These are phyloP conservation scores for Lepidocyrtinus sp. DNA, from an alignment of 2,888 invertebrate genomes.

Conservation along the genomic window DNA sequence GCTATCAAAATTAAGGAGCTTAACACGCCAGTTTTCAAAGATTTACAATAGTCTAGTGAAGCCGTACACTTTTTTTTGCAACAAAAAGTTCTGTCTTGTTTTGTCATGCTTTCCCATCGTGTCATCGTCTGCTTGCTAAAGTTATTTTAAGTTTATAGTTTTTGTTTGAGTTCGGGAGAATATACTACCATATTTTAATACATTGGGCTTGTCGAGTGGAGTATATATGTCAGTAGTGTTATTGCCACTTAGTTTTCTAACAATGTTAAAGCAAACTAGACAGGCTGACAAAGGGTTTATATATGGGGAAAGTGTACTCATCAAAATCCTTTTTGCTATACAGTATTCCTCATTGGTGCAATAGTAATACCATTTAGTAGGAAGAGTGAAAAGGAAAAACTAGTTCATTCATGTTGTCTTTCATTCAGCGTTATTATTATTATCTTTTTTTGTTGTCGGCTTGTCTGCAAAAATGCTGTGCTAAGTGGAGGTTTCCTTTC, in stretches of 20 bases:
- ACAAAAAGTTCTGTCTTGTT: slow-evolving; percentile 17
- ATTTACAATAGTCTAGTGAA: no score
- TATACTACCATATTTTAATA: neutral
- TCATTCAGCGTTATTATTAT: neutral
- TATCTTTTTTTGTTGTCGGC: neutral
- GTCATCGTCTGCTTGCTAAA: no score
- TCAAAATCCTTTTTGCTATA: no score
- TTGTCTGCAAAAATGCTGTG: neutral
- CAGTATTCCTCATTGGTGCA: slow-evolving; percentile 16
- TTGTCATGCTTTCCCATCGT: slow-evolving; percentile 20
- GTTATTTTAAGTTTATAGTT: no score
- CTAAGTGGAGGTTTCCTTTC: no score
- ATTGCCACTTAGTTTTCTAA: no score
- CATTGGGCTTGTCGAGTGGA: neutral
- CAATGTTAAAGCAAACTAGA: slow-evolving; percentile 46
- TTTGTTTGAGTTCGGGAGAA: neutral
- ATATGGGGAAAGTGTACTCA: neutral
- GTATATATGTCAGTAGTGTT: no score
- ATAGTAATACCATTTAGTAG: slow-evolving; percentile 17
- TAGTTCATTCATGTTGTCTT: slow-evolving; percentile 25
- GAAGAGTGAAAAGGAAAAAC: slow-evolving; percentile 23
- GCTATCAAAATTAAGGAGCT: slow-evolving; percentile 38
- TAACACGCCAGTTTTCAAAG: no score
- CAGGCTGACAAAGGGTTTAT: slow-evolving; percentile 52
- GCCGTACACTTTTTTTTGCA: neutral